These are phyloP conservation scores for Falcunculus frontatus DNA, from an alignment of 2,113 vertebrate species.

Conservation along the genomic window DNA sequence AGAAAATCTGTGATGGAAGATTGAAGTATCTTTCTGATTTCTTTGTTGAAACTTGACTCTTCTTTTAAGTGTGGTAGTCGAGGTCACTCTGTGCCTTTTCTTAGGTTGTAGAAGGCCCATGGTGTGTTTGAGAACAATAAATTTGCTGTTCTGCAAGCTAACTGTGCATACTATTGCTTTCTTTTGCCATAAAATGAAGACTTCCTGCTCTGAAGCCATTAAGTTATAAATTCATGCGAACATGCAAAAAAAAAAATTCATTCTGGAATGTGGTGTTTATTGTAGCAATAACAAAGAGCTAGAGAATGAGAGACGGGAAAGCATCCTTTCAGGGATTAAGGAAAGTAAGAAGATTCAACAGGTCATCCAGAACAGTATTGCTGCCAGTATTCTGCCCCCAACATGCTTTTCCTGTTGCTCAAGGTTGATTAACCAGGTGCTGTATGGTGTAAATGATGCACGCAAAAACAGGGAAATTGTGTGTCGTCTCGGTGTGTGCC, in stretches of 20 bases:
- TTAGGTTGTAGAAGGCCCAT: background rate
- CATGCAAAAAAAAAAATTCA: accelerated
- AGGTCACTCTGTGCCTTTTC: background rate
- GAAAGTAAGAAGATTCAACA: background rate
- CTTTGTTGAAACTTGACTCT: background rate
- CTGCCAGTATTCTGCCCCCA: background rate
- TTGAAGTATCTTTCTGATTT: background rate
- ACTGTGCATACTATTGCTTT: background rate
- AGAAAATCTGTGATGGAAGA: background rate
- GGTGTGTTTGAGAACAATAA: background rate
- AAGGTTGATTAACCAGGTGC: background rate
- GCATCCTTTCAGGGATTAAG: background rate
- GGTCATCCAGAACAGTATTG: background rate
- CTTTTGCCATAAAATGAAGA: background rate
- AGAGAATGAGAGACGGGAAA: background rate
- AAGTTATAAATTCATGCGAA: background rate
- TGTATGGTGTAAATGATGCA: background rate
- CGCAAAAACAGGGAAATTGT: accelerated
- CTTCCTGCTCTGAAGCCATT: background rate
- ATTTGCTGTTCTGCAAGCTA: background rate
- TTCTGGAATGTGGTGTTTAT: background rate
- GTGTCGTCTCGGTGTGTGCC: accelerated
- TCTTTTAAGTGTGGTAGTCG: background rate
- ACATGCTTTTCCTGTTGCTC: background rate
- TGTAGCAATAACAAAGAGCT: background rate